Base-by-base conservation (phyloP, 2,888 invertebrate species). In the Drosophila multiciliata region DNA sequence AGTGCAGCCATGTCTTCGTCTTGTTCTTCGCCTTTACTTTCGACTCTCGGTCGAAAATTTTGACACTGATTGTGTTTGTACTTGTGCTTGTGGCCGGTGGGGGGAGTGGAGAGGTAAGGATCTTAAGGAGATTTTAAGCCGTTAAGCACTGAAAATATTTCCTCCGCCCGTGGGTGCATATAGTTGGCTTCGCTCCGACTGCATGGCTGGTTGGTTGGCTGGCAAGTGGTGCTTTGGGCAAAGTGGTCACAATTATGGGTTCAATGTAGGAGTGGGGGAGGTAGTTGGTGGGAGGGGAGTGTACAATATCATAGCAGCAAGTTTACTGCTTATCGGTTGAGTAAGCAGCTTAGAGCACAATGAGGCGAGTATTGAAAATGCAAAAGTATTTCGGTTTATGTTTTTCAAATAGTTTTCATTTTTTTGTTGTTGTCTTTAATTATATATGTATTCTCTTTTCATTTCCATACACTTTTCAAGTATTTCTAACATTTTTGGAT, bases 11-110 rank as follows among this genome's bases (percentile, higher is more conserved):
- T 54, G 48, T 38, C 66, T 73, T 50, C 63, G 20, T 17, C 75
- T 63, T 55, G 33, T 50, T 33, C 73, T 69, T 53, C 35, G 42
- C 36, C 69, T 67, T 66, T 59, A 38, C 62, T 59, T 63, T 38
- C 58, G 59, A 61, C 71, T 63, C 70, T 65, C 52, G 71, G 73
- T 72, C 69, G 68, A 80, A 87, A 90, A 82, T 87, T 87, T 78
- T 90, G 90, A 87, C 86, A 90, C 90, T 90, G 86, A 87, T 87
- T 88, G 86, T 87, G 79, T 86, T 89, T 88, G 81, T 66, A 64
- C 49, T 71, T 61, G 65, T 61, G 62, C 52, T 38, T 55, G 52
- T 17, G 45, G 17, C 26, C 32, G 12, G 20, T 3, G 48, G 42
- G 11, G 33, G 2, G 26, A 6, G 20, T 49, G 9, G 8, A 29